Conservation (phyloP, 2,888 invertebrate genomes). For the Heliconius ismenius region DNA sequence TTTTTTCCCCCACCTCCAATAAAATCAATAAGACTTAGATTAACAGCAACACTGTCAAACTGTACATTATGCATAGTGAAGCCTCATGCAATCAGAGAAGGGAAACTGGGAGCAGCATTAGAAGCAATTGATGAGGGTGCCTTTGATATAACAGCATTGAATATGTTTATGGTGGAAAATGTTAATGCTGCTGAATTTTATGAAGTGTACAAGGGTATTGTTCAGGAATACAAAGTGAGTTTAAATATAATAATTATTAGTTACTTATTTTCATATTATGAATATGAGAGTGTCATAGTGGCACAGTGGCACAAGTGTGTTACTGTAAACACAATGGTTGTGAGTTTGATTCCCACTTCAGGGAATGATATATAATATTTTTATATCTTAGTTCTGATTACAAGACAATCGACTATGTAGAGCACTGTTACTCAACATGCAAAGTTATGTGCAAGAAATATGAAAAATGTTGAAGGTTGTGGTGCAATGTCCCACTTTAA, state of each 20-base stretch:
- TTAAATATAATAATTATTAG: not conserved
- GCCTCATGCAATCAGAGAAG: constrained; percentile 92
- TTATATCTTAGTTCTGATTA: no score
- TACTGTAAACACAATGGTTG: no score
- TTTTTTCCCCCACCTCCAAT: constrained; percentile 82
- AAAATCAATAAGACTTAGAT: constrained; percentile 65
- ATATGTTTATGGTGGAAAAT: constrained; percentile 89
- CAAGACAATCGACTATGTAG: no score
- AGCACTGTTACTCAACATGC: no score
- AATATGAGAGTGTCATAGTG: no score
- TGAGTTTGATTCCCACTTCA: no score
- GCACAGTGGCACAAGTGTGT: no score
- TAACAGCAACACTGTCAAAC: constrained; percentile 83
- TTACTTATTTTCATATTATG: not conserved
- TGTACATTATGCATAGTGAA: constrained; percentile 93
- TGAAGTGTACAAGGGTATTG: constrained; percentile 95
- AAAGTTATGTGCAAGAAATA: no score
- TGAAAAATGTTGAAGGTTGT: no score
- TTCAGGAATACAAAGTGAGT: constrained; percentile 87
- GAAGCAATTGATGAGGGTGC: constrained; percentile 87
- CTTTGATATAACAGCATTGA: constrained; percentile 89
- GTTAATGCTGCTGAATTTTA: constrained; percentile 94
- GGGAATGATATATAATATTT: no score
- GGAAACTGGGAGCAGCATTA: constrained; percentile 85
- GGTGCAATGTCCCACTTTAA: no score